Base-by-base conservation (phyloP, 2,113 vertebrate genomes). In the Peromyscus leucopus region DNA sequence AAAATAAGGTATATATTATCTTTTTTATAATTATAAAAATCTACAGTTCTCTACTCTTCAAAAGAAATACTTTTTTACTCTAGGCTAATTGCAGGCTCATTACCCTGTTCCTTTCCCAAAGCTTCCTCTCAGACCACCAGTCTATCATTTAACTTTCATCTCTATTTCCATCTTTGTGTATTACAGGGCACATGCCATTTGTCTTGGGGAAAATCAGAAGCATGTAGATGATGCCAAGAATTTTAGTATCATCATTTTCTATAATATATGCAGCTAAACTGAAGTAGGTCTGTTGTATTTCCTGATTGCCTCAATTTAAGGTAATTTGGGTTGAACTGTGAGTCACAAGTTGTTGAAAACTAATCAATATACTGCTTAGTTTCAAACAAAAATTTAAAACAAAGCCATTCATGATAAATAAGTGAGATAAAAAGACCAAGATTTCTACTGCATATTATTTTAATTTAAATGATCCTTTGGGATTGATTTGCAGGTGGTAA, bases 251-350 rank as follows among this genome's bases (percentile, higher is more conserved):
- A 88, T 96, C 87, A 93, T 96, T 76, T 75, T 12, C 79, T 94
- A 36, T 94, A 93, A 89, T 79, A 63, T 78, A 97, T 75, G n/a
- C 79, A 95, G 46, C 69, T 86, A 93, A 95, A 31, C n/a, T 92
- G 69, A 96, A 95, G 69, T 10, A 88, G 74, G 48, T 92, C 93
- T 97, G 36, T 78, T 96, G 31, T 96, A 90, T 96, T 97, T 97
- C 82, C 83, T 94, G 89, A 96, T 94, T 97, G 78, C 86, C 63
- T 97, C 86, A 94, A 93, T 98, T 97, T 97, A 96, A 95, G 39
- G 48, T 97, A 97, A 94, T 97, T 97, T 96, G 79, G 86, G 82
- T 93, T 97, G 42, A 96, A 95, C 67, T 93, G 79, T 93, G 69
- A 97, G 94, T 96, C 83, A 89, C 21, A 8, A 63, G 24, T 96